Evolutionary conservation across 2,797 vertebrate genomes (phyloP).

Genomic region (Merluccius polli): DNA sequence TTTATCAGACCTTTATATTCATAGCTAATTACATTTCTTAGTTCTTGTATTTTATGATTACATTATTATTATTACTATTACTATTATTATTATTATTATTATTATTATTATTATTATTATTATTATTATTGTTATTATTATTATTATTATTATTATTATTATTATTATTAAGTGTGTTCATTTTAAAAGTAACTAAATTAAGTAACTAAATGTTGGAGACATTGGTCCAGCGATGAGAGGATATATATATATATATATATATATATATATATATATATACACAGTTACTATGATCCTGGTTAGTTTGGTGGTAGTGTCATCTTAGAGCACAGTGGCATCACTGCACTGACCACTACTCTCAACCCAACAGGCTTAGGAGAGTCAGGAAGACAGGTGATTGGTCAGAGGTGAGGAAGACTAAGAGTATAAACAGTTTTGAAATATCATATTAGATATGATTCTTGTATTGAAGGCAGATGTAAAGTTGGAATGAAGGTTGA

Average conservation of each 20-base stretch:
- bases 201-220: not conserved
- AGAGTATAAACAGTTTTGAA: not conserved
- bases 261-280: no score
- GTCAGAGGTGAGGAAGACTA: not conserved
- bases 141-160: slow-evolving; percentile 4
- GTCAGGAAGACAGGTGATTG: no score
- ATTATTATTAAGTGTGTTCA: not conserved
- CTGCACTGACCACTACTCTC: no score
- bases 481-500: not conserved
- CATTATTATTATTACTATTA: not conserved
- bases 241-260: no score
- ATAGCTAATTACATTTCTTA: not conserved
- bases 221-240: not conserved
- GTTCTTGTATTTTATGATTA: not conserved
- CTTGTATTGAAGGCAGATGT: not conserved
- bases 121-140: not conserved
- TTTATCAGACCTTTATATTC: not conserved
- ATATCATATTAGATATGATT: not conserved
- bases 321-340: not conserved
- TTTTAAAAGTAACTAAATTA: not conserved
- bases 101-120: slow-evolving; percentile 1
- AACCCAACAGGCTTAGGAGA: no score
- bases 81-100: slow-evolving; percentile 8
- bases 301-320: no score
- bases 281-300: not conserved